These are phyloP conservation scores for Bedellia somnulentella DNA, from an alignment of 2,888 invertebrate species.

Conservation along the genomic window DNA sequence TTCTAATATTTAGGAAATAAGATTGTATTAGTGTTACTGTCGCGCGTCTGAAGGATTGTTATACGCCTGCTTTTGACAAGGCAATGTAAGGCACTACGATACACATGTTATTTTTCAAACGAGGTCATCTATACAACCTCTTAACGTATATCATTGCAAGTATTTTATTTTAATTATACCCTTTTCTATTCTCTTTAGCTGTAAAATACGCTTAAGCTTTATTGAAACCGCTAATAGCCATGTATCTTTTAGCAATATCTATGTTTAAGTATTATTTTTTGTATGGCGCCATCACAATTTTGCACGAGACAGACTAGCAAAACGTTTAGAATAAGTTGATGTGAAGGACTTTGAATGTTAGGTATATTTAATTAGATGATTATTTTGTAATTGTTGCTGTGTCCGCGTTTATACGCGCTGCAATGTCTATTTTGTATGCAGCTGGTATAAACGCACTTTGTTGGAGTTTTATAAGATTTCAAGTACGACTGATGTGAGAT, in stretches of 20 bases:
- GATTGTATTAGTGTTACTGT: too few species aligned
- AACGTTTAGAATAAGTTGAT: constrained; percentile 30
- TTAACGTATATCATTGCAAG: too few species aligned
- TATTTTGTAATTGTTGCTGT: constrained; percentile 44
- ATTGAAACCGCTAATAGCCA: constrained; percentile 26
- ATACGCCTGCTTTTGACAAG: too few species aligned
- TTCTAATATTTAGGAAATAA: too few species aligned
- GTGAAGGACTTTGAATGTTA: constrained; percentile 35
- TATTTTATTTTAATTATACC: constrained; percentile 46
- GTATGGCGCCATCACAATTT: constrained; percentile 50
- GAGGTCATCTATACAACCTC: too few species aligned
- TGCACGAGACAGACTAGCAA: constrained; percentile 27
- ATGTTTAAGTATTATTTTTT: constrained; percentile 30
- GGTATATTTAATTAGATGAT: constrained; percentile 36
- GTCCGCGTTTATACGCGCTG: constrained; percentile 27
- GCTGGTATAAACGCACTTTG: constrained; percentile 6
- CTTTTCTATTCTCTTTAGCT: constrained; percentile 32
- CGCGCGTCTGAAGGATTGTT: too few species aligned
- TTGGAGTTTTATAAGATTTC: constrained; percentile 22
- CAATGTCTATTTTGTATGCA: constrained; percentile 17
- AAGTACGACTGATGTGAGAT: constrained; percentile 48
- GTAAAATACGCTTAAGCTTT: constrained; percentile 41
- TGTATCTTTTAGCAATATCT: constrained; percentile 36
- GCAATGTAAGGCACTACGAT: too few species aligned
- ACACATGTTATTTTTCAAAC: too few species aligned